Base-by-base conservation (phyloP, 2,797 vertebrate species). In the Brachymystax lenok region DNA sequence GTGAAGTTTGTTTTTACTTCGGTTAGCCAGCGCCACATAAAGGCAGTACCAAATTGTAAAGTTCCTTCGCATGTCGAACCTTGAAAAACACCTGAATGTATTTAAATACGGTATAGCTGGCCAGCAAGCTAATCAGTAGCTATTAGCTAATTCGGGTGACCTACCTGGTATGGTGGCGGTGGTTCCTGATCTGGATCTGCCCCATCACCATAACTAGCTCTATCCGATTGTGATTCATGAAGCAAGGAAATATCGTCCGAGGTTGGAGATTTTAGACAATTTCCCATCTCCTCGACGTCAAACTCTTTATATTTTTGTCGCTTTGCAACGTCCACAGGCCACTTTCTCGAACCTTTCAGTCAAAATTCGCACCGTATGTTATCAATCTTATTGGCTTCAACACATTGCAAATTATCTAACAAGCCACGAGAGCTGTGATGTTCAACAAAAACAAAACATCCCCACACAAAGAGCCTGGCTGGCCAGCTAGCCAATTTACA, bases 211-310 rank as follows among this genome's bases (percentile, higher is more conserved):
- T 96, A 98, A 92, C 97, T 99, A 80, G 96, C 97, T 84, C 96
- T 92, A 93, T 99, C 98, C 76, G 97, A 98, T 91, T 98, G 97
- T 27, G 97, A 99, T 86, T 99, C 98, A 77, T 99, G 97, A 3
- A 99, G 95, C 91, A 99, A 88, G 82, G 98, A 99, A 85, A 99
- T 98, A 91, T 99, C 98, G 93, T 99, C 98, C 84, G 97, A 98
- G 87, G 97, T 98, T 79, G 97, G 96, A 88, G 97, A 97, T 91
- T 98, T 98, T 86, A 99, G 90, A 93, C 98, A 99, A 92, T 99
- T 99, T 90, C 98, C 98, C 98, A 99, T 99, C 90, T 95, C 95
- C 91, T 83, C 86, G 87, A 73, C 83, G 80, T 86, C 76, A 80
- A 83, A 89, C 86, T 82, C 78, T 59, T 46, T 82, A 56, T 81